Base-by-base conservation (phyloP, 2,888 invertebrate genomes). In the Operophtera brumata region DNA sequence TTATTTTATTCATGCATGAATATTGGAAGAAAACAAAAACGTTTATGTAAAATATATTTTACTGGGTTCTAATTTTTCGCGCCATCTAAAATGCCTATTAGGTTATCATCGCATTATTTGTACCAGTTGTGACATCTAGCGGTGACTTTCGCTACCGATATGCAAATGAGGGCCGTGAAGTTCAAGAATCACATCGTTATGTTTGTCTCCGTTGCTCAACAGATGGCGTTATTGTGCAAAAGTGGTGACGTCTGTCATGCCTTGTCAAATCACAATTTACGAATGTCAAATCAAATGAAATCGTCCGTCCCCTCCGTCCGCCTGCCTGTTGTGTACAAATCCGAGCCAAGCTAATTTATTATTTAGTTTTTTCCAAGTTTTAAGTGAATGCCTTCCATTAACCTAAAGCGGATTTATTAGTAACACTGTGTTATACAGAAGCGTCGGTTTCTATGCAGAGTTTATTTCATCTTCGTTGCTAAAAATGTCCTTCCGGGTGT, bases 321-420 rank as follows among this genome's bases (percentile, higher is more conserved):
- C 71, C 71, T 81, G 70, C 26, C 26, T n/a, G 20, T 82, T 87
- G 85, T 86, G 78, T 80, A 85, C 84, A 86, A 86, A 83, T 78
- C 78, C 71, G 73, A 82, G 73, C 82, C 84, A 86, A 88, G 86
- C 87, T 82, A 84, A 84, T 86, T 81, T 86, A 84, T 86, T 86
- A 87, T 86, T 88, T 84, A 86, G 30, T 57, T 84, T 79, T 70
- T 84, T 79, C 76, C 75, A 82, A 82, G 75, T 86, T 84, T 81
- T 77, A 71, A 75, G 58, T 81, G 77, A 70, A 77, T 76, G 75
- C 75, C 71, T 69, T 64, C 68, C 66, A 59, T 70, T 73, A 67
- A 69, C 57, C 59, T 70, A 65, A 61, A 64, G 52, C 62, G 62
- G 65, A 66, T 70, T 71, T 70, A 70, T 72, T 68, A 64, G 61